Evolutionary conservation across 1,140 invertebrate species (phyloP).

Genomic region (Galendromus occidentalis): DNA sequence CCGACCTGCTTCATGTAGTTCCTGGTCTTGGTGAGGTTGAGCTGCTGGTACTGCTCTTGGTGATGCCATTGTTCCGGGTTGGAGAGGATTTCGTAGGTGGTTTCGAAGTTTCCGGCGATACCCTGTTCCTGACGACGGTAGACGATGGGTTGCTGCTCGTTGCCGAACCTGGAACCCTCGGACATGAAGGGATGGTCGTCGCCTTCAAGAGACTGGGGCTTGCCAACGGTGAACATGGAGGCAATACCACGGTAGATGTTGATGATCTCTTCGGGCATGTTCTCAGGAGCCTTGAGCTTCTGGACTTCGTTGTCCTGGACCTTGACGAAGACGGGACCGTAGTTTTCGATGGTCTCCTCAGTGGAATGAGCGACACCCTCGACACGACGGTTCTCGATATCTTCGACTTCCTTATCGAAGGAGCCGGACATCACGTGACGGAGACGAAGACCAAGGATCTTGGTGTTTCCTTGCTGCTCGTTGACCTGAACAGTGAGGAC

Average conservation of each 20-base stretch:
- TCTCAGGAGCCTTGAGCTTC: not conserved
- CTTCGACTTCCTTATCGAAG: slow-evolving; percentile 9
- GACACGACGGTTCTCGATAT: slow-evolving; percentile 1
- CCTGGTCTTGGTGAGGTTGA: slow-evolving; percentile 4
- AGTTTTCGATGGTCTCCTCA: slow-evolving; percentile 7
- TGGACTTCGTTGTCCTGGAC: not conserved
- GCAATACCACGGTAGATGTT: slow-evolving; percentile 9
- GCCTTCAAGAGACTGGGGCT: not conserved
- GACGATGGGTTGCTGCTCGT: not conserved
- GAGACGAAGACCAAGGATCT: not conserved
- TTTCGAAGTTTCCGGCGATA: not conserved
- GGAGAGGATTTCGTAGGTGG: slow-evolving; percentile 2
- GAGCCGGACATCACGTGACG: not conserved
- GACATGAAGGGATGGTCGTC: not conserved
- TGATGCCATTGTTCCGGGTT: not conserved
- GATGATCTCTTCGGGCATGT: slow-evolving; percentile 5
- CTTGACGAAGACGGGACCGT: slow-evolving; percentile 5
- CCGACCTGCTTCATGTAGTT: slow-evolving; percentile 7
- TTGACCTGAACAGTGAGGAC: slow-evolving; percentile 9
- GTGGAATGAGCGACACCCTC: not conserved
- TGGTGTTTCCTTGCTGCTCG: not conserved
- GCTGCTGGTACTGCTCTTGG: not conserved
- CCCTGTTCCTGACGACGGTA: not conserved
- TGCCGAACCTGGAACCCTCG: not conserved
- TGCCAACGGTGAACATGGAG: not conserved